Percentiles rank a stretch among this genome's conserved stretches.
Evolutionary conservation across 2,888 invertebrate species (phyloP).

Genomic region (Caenorhabditis sulstoni): DNA sequence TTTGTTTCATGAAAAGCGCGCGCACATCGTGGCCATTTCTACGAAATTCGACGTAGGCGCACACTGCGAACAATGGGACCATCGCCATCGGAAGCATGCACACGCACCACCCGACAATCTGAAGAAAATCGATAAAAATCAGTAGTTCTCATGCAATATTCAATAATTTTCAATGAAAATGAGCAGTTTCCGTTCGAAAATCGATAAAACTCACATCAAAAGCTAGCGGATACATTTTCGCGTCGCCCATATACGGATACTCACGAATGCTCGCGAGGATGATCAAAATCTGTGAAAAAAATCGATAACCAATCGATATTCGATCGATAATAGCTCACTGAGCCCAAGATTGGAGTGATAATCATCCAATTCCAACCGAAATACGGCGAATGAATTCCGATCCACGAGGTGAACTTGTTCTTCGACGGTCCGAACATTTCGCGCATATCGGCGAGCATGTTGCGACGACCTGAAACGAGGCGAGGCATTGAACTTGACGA

Average conservation of each 20-base stretch:
- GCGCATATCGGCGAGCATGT: conserved; percentile 67
- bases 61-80: conserved; percentile 36
- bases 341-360: conserved; percentile 37
- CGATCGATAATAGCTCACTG: background rate
- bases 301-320: too few relatives aligned
- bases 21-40: conserved; percentile 10
- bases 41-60: conserved; percentile 29
- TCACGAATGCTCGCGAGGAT: conserved; percentile 28
- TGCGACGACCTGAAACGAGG: conserved; percentile 43
- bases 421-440: conserved; percentile 71
- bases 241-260: conserved; percentile 40
- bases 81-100: conserved; percentile 41
- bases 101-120: conserved; percentile 51
- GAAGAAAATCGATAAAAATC: background rate
- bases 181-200: too few relatives aligned
- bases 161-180: background rate
- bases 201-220: conserved; percentile 39
- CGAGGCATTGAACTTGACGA: background rate
- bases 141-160: too few relatives aligned
- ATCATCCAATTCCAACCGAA: conserved; percentile 49
- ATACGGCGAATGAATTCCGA: conserved; percentile 65
- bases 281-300: conserved; percentile 10
- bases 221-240: conserved; percentile 21
- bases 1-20: conserved; percentile 49
- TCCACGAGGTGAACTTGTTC: conserved; percentile 23